A percentile compares a stretch with the other conserved stretches of the same genome.
Evolutionary conservation across 2,113 vertebrate species (phyloP).

Genomic region (Eudyptes chrysolophus): DNA sequence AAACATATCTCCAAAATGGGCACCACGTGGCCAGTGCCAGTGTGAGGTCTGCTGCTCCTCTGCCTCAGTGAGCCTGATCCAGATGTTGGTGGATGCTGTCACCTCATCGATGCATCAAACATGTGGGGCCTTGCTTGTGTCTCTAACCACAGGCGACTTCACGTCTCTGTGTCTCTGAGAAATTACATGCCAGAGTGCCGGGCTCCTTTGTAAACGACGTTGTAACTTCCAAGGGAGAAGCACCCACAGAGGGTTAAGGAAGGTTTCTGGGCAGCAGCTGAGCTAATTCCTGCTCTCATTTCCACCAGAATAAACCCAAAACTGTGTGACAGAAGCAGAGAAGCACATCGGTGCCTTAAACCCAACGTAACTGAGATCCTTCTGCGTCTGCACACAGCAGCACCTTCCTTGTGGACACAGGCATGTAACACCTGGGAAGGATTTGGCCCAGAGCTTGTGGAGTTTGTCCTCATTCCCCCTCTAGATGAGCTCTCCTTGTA

Average conservation of each 20-base stretch:
- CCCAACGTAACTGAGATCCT: fast-evolving
- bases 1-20: fast-evolving
- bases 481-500: neutral
- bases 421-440: neutral
- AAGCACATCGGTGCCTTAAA: neutral
- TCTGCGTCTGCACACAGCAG: neutral
- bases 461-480: slow-evolving; percentile 59
- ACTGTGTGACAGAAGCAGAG: neutral
- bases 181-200: neutral
- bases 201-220: neutral
- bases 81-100: neutral
- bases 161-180: neutral
- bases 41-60: neutral
- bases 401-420: neutral
- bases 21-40: neutral
- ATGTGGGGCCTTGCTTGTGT: neutral
- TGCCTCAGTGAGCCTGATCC: neutral
- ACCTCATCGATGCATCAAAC: neutral
- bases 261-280: neutral
- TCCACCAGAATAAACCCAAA: neutral
- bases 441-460: neutral
- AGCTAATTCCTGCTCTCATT: neutral
- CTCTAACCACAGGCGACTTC: neutral
- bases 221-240: neutral
- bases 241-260: neutral